Percentiles rank a stretch among this genome's conserved stretches.
These are phyloP conservation scores for Oceanites oceanicus DNA, from an alignment of 2,113 vertebrate species.

Conservation along the genomic window DNA sequence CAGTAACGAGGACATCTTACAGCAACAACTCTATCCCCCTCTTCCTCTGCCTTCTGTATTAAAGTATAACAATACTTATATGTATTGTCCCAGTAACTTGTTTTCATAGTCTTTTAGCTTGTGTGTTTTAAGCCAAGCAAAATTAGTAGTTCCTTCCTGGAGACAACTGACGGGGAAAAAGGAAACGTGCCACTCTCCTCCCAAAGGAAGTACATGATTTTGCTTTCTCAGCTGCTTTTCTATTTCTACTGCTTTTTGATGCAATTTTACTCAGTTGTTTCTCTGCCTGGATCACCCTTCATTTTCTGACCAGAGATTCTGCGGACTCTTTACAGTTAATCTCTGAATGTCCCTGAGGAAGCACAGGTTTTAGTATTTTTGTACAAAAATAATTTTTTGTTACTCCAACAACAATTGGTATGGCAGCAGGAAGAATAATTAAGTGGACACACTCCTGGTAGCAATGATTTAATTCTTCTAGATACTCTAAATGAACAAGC, in stretches of 20 bases:
- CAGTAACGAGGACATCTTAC: rapidly evolving
- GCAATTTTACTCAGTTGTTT: neutral
- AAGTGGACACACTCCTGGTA: neutral
- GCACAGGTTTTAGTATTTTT: neutral
- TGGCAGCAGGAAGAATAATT: neutral
- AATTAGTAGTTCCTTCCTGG: neutral
- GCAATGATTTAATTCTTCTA: neutral
- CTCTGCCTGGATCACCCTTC: neutral
- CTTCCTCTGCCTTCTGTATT: neutral
- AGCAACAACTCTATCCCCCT: neutral
- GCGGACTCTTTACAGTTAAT: neutral
- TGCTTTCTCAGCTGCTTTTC: neutral
- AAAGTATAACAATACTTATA: neutral
- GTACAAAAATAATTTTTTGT: neutral
- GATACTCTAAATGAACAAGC: neutral
- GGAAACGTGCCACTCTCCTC: neutral
- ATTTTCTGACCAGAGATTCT: neutral
- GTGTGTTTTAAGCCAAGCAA: neutral
- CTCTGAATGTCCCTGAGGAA: neutral
- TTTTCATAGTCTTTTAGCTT: neutral
- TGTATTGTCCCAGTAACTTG: neutral
- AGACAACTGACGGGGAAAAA: neutral
- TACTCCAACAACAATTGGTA: neutral
- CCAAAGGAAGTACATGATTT: neutral
- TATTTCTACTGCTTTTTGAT: neutral